Base-by-base conservation (phyloP, 2,888 invertebrate genomes). In the Melinaea menophilus region DNA sequence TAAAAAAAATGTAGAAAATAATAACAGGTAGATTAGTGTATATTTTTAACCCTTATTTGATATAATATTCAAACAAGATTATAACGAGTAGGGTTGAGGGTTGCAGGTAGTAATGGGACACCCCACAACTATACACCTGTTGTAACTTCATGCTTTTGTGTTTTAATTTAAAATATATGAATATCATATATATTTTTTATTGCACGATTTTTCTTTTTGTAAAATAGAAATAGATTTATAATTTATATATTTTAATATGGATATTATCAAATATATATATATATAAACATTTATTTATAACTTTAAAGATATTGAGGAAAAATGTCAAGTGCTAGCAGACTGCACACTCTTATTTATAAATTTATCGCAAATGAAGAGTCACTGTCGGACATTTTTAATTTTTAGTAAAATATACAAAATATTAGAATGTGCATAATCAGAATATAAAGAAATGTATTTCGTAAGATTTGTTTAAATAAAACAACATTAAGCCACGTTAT, bases 401-500 rank as follows among this genome's bases (percentile, higher is more conserved):
- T 41, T 41, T 41, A 9, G 11, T 11, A 41, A 41, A 9, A 9
- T 41, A 41, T 41, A 41, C 41, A 41, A 41, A 9, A 41, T 41
- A 41, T 5, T 41, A 41, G 0, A 7, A 41, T 41, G 1, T 41
- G 41, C 41, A 41, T 41, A 41, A 41, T 9, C 9, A 9, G 9
- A 31, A 31, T 5, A 31, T 13, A 31, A 51, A 9, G 51, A 51
- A 48, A 48, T 22, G 1, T 22, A 13, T 22, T 48, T 22, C 4
- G 5, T 48, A 22, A 12, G 22, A 46, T 46, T n/a, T 47, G 12
- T 2, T 48, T 48, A 51, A 54, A 55, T 22, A 5, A 41, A n/a
- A 59, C 3, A 22, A 22, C 34, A 34, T 62, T 64, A 66, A 51
- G 48, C 13, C 48, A n/a, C 13, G 48, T 68, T 66, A 67, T 64